Percentiles rank a stretch among this genome's conserved stretches.
phyloP scores from a whole-genome alignment of 2,113 vertebrate genomes.

The Athene noctua region DNA sequence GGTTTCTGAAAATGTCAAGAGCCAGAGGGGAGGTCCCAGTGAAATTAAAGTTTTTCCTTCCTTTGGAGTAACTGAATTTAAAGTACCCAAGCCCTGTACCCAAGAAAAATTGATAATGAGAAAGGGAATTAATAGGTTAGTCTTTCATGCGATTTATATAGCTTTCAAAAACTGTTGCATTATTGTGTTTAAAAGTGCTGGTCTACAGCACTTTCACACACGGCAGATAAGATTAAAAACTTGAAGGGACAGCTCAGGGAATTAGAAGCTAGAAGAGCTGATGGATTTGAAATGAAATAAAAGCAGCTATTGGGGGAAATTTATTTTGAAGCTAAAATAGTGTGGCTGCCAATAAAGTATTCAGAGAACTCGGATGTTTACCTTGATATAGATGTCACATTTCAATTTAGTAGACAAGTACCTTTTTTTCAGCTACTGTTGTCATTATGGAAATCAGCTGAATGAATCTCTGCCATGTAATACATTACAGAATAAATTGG shows the following conservation, averaged over 20 bases:
- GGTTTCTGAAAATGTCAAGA: slow-evolving; percentile 60
- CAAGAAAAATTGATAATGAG: slow-evolving; percentile 47
- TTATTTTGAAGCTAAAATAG: slow-evolving; percentile 25
- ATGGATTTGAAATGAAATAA: slow-evolving; percentile 58
- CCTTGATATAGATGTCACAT: slow-evolving; percentile 37
- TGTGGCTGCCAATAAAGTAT: neutral
- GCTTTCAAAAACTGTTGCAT: slow-evolving; percentile 53
- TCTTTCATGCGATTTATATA: slow-evolving; percentile 35
- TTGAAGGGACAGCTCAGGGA: slow-evolving; percentile 44
- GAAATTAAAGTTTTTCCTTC: slow-evolving; percentile 33
- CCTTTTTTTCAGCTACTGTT: neutral
- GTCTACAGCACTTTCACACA: slow-evolving; percentile 35
- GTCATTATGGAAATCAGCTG: slow-evolving; percentile 35
- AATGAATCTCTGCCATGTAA: neutral
- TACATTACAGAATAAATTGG: slow-evolving; percentile 3
- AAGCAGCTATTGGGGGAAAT: slow-evolving; percentile 42
- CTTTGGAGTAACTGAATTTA: slow-evolving; percentile 21
- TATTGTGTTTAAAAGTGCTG: slow-evolving; percentile 56
- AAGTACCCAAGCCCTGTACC: slow-evolving; percentile 28
- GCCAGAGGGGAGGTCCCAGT: slow-evolving; percentile 37
- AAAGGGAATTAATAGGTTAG: slow-evolving; percentile 50
- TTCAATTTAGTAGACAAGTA: slow-evolving; percentile 5
- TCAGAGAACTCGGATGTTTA: neutral
- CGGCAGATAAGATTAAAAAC: slow-evolving; percentile 60
- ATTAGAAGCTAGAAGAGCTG: slow-evolving; percentile 34